Base-by-base conservation (phyloP, 2,113 vertebrate genomes). In the Osmerus mordax region DNA sequence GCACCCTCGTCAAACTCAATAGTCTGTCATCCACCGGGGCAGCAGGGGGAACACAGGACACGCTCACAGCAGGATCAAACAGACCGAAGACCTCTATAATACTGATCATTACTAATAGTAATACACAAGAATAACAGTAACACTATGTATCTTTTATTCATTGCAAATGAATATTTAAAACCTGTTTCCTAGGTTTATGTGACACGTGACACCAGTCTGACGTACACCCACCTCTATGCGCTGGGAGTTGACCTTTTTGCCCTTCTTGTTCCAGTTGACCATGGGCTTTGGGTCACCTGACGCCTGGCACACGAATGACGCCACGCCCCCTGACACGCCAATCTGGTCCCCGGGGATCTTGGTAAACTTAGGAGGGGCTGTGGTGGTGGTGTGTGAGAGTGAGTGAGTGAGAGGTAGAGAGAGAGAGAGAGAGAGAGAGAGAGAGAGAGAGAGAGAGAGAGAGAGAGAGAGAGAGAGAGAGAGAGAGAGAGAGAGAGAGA, bases 191-290 rank as follows among this genome's bases (percentile, higher is more conserved):
- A 9, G 9, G 41, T 47, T 47, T 47, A 47, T 47, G 41, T 47
- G 41, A 47, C 41, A 47, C 7, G 41, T 47, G 41, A 47, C 1
- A 47, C 41, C 41, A 11, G 41, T 47, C 41, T 28, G 3, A 14
- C 63, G 36, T 53, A 2, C 6, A 13, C 55, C 90, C 85, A 99
- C 97, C 97, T 99, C 97, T 36, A 99, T 98, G 76, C 97, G 94
- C 89, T 99, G 97, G 0, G 97, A 99, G 87, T 97, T 99, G 83
- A 99, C 97, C 82, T 98, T 98, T 90, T 99, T 99, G 84, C 97
- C 97, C 84, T 98, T 98, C 89, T 99, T 99, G 90, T 97, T 98
- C 97, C 97, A 99, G 81, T 94, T 95, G 76, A 99, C 96, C 18
- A 92, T 91, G 0, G 97, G 97, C 85, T 96, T 98, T 8, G 97